These are phyloP conservation scores for Vicugna pacos DNA, from an alignment of 2,113 vertebrate genomes.

Conservation along the genomic window DNA sequence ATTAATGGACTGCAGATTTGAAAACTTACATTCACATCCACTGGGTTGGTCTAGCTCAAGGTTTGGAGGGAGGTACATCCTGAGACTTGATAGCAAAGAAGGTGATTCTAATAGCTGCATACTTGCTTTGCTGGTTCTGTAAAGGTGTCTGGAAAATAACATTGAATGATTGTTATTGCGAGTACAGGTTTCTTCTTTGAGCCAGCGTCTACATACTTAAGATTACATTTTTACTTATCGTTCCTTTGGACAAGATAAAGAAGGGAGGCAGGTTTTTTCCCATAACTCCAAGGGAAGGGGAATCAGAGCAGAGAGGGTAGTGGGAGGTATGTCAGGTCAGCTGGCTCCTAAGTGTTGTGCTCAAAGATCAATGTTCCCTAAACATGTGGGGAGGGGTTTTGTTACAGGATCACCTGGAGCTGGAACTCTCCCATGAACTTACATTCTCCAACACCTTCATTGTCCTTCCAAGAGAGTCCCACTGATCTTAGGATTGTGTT, in stretches of 20 bases:
- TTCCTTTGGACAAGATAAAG: not conserved
- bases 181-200: not conserved
- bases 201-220: not conserved
- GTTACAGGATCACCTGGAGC: not conserved
- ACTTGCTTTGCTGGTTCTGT: too few species aligned
- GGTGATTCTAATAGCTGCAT: too few species aligned
- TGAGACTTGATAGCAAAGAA: not conserved
- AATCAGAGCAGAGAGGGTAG: too few species aligned
- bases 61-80: not conserved
- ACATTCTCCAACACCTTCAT: not conserved
- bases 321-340: rapidly evolving
- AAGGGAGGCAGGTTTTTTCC: not conserved
- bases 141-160: not conserved
- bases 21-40: not conserved
- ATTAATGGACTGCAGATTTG: conserved; percentile 1
- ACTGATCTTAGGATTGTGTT: not conserved
- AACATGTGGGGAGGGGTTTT: not conserved
- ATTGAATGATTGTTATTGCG: not conserved
- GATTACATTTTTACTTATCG: not conserved
- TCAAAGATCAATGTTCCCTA: not conserved
- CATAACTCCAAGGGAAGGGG: not conserved
- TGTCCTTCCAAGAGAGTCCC: not conserved
- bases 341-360: not conserved
- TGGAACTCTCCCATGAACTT: not conserved
- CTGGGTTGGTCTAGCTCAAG: not conserved